Percentiles rank a stretch among this genome's conserved stretches.
phyloP scores from a whole-genome alignment of 2,888 invertebrate species.

The Vannuccia rotundouncinata region DNA sequence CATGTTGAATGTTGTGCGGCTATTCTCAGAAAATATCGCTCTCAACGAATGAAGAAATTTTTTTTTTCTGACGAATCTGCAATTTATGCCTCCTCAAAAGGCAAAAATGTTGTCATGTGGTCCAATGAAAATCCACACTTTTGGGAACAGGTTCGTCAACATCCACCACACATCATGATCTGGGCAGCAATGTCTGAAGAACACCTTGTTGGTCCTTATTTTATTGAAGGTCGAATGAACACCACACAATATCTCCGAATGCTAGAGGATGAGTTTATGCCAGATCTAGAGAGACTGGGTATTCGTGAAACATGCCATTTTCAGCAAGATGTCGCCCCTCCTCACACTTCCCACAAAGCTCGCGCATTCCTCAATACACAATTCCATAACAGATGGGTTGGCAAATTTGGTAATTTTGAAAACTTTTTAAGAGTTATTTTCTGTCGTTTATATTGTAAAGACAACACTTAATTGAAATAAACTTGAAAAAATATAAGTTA shows the following conservation, averaged over 20 bases:
- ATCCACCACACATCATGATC: constrained; percentile 5
- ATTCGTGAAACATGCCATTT: constrained; percentile 19
- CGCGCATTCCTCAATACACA: constrained; percentile 8
- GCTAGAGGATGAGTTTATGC: constrained; percentile 18
- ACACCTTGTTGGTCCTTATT: neutral
- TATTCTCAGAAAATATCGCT: neutral
- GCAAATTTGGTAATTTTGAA: no score
- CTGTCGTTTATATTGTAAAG: no score
- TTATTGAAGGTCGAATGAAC: neutral
- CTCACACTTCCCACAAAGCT: constrained; percentile 9
- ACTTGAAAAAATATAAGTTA: no score
- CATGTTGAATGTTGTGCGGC: neutral
- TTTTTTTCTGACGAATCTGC: constrained; percentile 21
- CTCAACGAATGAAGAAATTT: neutral
- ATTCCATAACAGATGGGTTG: constrained; percentile 7
- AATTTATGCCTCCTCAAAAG: constrained; percentile 11
- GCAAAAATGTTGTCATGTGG: constrained; percentile 15
- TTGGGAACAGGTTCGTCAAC: constrained; percentile 10
- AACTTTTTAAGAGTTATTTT: no score
- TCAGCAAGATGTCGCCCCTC: constrained; percentile 9
- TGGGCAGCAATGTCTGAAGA: constrained; percentile 19
- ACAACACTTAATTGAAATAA: no score
- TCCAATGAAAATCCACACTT: constrained; percentile 19
- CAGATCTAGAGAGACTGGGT: constrained; percentile 17
- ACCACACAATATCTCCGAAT: constrained; percentile 2